A percentile compares a stretch with the other conserved stretches of the same genome.
phyloP scores from a whole-genome alignment of 2,888 invertebrate species.

The Platerodrilus igneus region DNA sequence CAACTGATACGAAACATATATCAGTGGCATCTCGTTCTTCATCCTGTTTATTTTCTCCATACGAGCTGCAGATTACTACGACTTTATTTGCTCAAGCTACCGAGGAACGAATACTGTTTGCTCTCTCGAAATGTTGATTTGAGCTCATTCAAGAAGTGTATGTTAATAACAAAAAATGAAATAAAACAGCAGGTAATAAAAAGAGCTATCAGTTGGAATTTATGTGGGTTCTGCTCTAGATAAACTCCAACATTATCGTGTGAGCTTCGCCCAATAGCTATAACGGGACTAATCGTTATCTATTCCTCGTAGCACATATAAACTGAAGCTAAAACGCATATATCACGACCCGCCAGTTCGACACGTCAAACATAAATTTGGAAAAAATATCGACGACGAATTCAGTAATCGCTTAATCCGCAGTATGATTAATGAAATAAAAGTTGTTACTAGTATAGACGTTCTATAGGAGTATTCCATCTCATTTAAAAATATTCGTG shows the following conservation, averaged over 20 bases:
- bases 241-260: slow-evolving; percentile 25
- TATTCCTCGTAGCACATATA: slow-evolving; percentile 28
- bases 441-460: slow-evolving; percentile 19
- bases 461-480: slow-evolving; percentile 20
- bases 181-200: slow-evolving; percentile 25
- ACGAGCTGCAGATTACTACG: slow-evolving; percentile 11
- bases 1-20: slow-evolving; percentile 30
- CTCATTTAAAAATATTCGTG: slow-evolving; percentile 18
- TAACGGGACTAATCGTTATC: slow-evolving; percentile 27
- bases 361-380: slow-evolving; percentile 27
- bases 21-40: slow-evolving; percentile 30
- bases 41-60: slow-evolving; percentile 23
- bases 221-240: slow-evolving; percentile 20
- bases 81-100: slow-evolving; percentile 18
- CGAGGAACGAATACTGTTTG: slow-evolving; percentile 15
- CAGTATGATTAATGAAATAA: slow-evolving; percentile 25
- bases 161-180: slow-evolving; percentile 11
- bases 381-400: slow-evolving; percentile 27
- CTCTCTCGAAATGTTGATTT: slow-evolving; percentile 19
- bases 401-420: slow-evolving; percentile 25
- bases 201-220: slow-evolving; percentile 23
- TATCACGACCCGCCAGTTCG: slow-evolving; percentile 27
- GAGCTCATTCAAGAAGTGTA: slow-evolving; percentile 8
- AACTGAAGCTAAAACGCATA: slow-evolving; percentile 27
- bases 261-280: slow-evolving; percentile 20